phyloP scores from a whole-genome alignment of 2,113 vertebrate genomes.

The Micromys minutus region DNA sequence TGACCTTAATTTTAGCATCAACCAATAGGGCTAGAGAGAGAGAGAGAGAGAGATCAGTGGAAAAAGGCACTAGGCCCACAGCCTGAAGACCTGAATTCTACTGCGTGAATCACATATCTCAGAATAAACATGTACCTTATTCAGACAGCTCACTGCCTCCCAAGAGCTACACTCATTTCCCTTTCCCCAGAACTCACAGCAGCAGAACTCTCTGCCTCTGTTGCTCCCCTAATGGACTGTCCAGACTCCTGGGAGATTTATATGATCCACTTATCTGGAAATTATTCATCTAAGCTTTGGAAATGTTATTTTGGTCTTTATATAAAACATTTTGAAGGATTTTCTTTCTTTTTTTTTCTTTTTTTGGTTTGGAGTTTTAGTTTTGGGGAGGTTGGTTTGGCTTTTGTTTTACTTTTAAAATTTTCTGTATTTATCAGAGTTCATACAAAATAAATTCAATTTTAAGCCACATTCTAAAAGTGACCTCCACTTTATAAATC shows the following conservation, averaged over 20 bases:
- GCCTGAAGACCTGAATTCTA: neutral
- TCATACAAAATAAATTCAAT: neutral
- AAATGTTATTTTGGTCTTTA: neutral
- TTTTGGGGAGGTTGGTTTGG: neutral
- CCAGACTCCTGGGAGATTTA: too few relatives aligned
- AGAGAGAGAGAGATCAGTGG: neutral
- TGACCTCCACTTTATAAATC: neutral
- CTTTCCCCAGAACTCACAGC: neutral
- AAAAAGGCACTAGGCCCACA: neutral
- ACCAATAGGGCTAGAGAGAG: neutral
- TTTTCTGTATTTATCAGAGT: neutral
- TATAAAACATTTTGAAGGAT: neutral
- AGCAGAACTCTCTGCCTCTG: neutral
- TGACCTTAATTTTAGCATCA: neutral
- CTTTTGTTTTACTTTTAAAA: neutral
- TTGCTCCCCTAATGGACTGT: accelerated
- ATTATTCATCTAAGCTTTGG: neutral
- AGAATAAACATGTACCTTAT: neutral
- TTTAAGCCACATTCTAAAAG: neutral
- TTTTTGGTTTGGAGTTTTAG: neutral
- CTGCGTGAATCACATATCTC: neutral
- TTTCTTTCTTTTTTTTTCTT: neutral
- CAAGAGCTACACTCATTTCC: neutral
- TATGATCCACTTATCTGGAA: neutral
- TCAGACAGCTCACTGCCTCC: neutral